Percentiles rank a stretch among this genome's conserved stretches.
Conservation (phyloP, 2,888 invertebrate genomes). For the Spilosoma lubricipeda region DNA sequence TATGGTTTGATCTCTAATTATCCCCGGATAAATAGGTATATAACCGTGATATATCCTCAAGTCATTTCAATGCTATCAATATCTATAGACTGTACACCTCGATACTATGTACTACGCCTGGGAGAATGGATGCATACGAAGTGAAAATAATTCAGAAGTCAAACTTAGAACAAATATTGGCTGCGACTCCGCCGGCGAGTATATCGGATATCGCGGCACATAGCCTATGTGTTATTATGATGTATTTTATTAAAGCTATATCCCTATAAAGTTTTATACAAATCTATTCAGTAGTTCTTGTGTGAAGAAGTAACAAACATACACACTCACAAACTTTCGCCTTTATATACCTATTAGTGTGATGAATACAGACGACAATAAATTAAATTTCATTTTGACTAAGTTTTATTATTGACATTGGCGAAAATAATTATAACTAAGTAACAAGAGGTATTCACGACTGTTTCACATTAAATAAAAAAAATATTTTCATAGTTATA, state of each 20-base stretch:
- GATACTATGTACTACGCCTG: constrained; percentile 31
- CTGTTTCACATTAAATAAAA: background rate
- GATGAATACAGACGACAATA: background rate
- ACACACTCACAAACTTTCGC: too few relatives aligned
- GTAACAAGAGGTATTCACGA: background rate
- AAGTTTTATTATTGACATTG: background rate
- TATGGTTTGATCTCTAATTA: background rate
- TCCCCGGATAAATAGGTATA: background rate
- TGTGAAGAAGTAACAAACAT: too few relatives aligned
- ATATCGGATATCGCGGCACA: too few relatives aligned
- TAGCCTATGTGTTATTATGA: too few relatives aligned
- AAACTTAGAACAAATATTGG: background rate
- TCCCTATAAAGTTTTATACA: too few relatives aligned
- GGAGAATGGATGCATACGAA: constrained; percentile 13
- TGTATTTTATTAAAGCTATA: too few relatives aligned
- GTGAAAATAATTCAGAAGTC: background rate
- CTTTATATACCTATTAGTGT: too few relatives aligned
- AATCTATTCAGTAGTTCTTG: too few relatives aligned
- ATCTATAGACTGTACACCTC: constrained; percentile 28
- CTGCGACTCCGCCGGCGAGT: too few relatives aligned
- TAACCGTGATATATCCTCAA: constrained; percentile 8
- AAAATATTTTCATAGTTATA: background rate
- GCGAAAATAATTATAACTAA: background rate
- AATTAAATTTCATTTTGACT: background rate
- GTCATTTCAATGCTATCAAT: constrained; percentile 43